These are phyloP conservation scores for Choristoneura fumiferana DNA, from an alignment of 1,140 invertebrate genomes.

Conservation along the genomic window DNA sequence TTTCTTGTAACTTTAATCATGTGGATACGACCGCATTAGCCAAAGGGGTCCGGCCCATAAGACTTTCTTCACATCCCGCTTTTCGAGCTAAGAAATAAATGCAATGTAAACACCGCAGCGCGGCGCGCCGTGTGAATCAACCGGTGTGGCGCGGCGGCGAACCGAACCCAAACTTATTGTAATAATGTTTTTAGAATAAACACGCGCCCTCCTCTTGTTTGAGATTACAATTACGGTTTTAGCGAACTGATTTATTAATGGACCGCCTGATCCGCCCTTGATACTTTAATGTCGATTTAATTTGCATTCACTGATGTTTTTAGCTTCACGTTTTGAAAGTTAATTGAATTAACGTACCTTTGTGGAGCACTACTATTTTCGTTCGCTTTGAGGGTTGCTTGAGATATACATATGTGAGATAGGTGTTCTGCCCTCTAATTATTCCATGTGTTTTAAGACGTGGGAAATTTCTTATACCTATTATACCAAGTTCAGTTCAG, in stretches of 20 bases:
- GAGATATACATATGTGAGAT: background rate
- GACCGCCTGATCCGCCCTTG: slow-evolving; percentile 72
- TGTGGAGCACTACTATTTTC: slow-evolving; percentile 1
- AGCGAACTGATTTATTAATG: slow-evolving; percentile 78
- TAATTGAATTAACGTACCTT: slow-evolving; percentile 16
- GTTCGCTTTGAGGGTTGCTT: slow-evolving; percentile 21
- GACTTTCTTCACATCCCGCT: slow-evolving; percentile 12
- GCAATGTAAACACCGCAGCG: slow-evolving; percentile 18
- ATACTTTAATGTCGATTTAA: slow-evolving; percentile 75
- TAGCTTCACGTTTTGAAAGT: slow-evolving; percentile 14
- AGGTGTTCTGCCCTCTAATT: too few species aligned
- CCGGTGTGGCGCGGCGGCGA: slow-evolving; percentile 41
- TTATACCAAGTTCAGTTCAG: too few species aligned
- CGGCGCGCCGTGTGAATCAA: slow-evolving; percentile 39
- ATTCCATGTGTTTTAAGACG: too few species aligned
- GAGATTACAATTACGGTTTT: slow-evolving; percentile 78
- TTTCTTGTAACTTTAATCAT: too few species aligned
- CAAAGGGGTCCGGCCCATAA: too few species aligned
- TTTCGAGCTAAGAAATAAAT: slow-evolving; percentile 9
- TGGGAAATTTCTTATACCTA: too few species aligned
- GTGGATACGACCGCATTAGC: too few species aligned
- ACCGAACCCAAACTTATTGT: slow-evolving; percentile 72
- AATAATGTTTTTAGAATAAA: slow-evolving; percentile 77
- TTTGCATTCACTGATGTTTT: slow-evolving; percentile 50
- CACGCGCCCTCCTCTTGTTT: slow-evolving; percentile 68